A percentile compares a stretch with the other conserved stretches of the same genome.
phyloP scores from a whole-genome alignment of 2,113 vertebrate species.

The Triplophysa tibetana region DNA sequence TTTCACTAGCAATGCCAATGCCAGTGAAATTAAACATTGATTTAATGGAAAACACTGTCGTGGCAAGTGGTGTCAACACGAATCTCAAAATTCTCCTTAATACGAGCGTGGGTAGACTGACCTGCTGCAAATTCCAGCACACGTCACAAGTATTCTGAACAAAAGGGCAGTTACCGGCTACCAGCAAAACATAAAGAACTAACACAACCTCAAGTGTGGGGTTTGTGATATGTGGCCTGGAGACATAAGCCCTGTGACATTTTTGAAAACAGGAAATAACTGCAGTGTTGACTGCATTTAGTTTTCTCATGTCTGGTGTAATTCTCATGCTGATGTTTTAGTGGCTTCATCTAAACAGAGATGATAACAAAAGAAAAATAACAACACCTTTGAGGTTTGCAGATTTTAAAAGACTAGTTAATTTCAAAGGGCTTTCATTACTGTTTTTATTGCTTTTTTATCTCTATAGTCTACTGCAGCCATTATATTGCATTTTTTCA shows the following conservation, averaged over 20 bases:
- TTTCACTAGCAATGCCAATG: slow-evolving; percentile 13
- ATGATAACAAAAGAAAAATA: neutral
- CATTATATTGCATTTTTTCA: neutral
- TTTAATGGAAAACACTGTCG: neutral
- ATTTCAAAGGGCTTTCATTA: neutral
- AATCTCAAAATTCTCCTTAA: slow-evolving; percentile 24
- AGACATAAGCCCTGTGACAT: slow-evolving; percentile 27
- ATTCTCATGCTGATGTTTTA: neutral
- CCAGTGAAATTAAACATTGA: slow-evolving; percentile 30
- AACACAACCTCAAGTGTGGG: slow-evolving; percentile 6
- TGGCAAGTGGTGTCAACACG: slow-evolving; percentile 28
- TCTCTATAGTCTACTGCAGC: neutral
- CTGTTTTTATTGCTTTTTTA: neutral
- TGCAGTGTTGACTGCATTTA: slow-evolving; percentile 1
- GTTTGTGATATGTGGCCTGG: slow-evolving; percentile 20
- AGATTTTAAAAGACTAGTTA: neutral
- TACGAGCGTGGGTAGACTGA: neutral
- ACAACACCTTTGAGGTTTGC: neutral
- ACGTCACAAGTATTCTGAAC: slow-evolving; percentile 3
- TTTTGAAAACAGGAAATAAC: slow-evolving; percentile 18
- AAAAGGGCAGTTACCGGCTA: slow-evolving; percentile 14
- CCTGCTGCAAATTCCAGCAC: slow-evolving; percentile 18
- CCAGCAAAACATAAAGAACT: slow-evolving; percentile 24
- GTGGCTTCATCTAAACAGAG: neutral
- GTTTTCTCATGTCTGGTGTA: slow-evolving; percentile 3